Evolutionary conservation across 2,797 vertebrate genomes (phyloP).

Genomic region (Vireo griseus): DNA sequence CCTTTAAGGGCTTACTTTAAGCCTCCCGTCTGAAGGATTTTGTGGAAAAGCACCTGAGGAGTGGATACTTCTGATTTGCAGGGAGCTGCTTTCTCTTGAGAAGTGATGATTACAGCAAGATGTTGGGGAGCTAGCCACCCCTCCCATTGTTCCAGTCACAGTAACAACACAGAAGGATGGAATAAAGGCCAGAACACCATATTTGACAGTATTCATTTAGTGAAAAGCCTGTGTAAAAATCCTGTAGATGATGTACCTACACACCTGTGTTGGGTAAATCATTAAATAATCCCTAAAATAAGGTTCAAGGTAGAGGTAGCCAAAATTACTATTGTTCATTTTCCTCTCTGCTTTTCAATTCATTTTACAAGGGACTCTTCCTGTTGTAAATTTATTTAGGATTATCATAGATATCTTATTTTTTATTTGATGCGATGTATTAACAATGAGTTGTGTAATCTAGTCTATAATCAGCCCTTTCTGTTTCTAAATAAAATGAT

Average conservation of each 20-base stretch:
- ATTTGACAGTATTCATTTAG: neutral
- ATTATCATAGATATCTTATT: neutral
- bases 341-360: neutral
- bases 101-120: neutral
- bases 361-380: neutral
- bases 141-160: neutral
- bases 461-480: neutral
- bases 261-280: neutral
- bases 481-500: neutral
- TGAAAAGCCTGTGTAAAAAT: neutral
- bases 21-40: slow-evolving; percentile 8
- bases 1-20: slow-evolving; percentile 55
- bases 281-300: neutral
- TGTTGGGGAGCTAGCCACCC: neutral
- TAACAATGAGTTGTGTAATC: neutral
- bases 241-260: neutral
- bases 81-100: slow-evolving; percentile 8
- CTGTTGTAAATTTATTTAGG: neutral
- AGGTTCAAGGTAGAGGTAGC: neutral
- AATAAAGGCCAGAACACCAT: neutral
- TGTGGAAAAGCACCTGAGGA: slow-evolving; percentile 51
- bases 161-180: neutral
- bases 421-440: neutral
- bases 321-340: neutral
- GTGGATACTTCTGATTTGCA: slow-evolving; percentile 19